These are phyloP conservation scores for Calosoma granatense DNA, from an alignment of 1,140 invertebrate genomes.

Conservation along the genomic window DNA sequence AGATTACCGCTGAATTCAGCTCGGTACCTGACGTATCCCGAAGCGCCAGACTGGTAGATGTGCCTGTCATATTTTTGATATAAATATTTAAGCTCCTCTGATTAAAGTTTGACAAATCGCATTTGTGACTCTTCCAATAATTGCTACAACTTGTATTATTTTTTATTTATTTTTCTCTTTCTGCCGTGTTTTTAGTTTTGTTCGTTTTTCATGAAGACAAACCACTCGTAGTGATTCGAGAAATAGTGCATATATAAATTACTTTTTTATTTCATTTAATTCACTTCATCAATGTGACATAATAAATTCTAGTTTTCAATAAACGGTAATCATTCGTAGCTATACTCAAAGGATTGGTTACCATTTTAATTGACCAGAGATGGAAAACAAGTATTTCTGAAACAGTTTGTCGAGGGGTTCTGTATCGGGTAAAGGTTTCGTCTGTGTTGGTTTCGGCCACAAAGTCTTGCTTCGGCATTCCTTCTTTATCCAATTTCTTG, in stretches of 20 bases:
- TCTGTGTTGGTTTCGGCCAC: not conserved
- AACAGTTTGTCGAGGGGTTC: not conserved
- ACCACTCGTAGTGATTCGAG: too few relatives aligned
- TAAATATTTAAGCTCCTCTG: not conserved
- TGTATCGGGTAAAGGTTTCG: not conserved
- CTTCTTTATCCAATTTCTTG: conserved; percentile 2
- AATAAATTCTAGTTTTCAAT: too few relatives aligned
- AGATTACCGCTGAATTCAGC: not conserved
- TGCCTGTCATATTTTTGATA: not conserved
- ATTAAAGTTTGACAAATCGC: not conserved
- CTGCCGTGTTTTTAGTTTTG: not conserved
- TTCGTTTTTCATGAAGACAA: not conserved
- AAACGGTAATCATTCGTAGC: too few relatives aligned
- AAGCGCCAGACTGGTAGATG: not conserved
- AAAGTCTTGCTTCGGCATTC: not conserved
- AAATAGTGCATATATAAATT: not conserved
- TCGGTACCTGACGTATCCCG: not conserved
- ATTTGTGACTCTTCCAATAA: not conserved
- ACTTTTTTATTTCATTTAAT: not conserved
- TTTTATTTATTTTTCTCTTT: not conserved
- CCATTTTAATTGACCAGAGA: not conserved
- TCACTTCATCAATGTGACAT: too few relatives aligned
- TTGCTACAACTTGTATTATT: not conserved
- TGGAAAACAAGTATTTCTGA: not conserved
- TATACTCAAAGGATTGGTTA: not conserved